These are phyloP conservation scores for Erpornis zantholeuca DNA, from an alignment of 2,113 vertebrate species.

Conservation along the genomic window DNA sequence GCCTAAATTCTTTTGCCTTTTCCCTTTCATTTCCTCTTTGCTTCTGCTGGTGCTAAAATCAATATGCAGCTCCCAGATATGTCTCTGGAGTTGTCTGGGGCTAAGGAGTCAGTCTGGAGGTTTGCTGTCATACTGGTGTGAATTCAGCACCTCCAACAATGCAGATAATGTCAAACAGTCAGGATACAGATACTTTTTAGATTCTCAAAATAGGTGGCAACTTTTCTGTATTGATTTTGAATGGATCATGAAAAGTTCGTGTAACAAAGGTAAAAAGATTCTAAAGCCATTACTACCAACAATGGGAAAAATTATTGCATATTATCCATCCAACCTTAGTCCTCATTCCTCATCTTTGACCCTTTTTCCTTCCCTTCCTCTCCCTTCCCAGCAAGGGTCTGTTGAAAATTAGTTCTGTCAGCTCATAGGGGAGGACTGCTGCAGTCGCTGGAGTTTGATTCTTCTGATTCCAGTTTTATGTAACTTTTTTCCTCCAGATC, in stretches of 20 bases:
- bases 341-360: neutral
- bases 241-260: neutral
- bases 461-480: neutral
- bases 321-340: neutral
- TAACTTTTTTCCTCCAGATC: neutral
- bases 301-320: neutral
- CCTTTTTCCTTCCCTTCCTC: neutral
- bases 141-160: constrained; percentile 24
- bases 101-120: neutral
- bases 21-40: neutral
- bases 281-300: neutral
- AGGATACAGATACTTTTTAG: neutral
- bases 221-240: neutral
- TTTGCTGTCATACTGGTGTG: constrained; percentile 15
- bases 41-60: neutral
- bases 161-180: neutral
- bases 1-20: neutral
- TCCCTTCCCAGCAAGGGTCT: neutral
- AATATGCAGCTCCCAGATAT: neutral
- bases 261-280: neutral
- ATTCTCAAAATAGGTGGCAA: neutral
- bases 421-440: neutral
- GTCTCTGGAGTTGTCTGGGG: neutral
- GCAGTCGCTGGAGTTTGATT: neutral
- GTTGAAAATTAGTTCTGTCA: neutral